phyloP scores from a whole-genome alignment of 2,888 invertebrate genomes.

The Noctua janthe region DNA sequence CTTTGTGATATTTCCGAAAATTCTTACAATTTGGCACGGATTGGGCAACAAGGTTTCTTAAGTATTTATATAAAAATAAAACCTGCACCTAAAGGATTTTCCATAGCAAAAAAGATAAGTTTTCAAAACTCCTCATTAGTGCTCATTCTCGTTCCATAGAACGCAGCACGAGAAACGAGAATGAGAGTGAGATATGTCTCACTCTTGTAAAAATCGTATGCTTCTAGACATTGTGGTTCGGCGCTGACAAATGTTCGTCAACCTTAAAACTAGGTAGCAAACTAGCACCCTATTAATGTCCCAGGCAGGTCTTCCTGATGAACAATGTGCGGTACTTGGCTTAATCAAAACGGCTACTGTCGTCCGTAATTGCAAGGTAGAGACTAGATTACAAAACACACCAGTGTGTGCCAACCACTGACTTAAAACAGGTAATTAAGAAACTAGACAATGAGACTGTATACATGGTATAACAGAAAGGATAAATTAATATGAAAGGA shows the following conservation, averaged over 20 bases:
- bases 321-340: conserved; percentile 51
- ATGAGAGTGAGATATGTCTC: not conserved
- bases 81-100: no score
- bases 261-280: conserved; percentile 30
- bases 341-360: conserved; percentile 46
- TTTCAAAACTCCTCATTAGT: not conserved
- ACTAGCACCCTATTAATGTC: conserved; percentile 42
- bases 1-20: no score
- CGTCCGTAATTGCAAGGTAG: conserved; percentile 47
- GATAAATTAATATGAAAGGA: no score
- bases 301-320: conserved; percentile 32
- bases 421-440: conserved; percentile 45
- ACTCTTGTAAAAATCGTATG: not conserved
- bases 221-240: not conserved
- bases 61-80: no score
- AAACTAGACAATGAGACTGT: conserved; percentile 20
- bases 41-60: no score
- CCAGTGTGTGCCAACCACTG: conserved; percentile 21
- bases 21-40: no score
- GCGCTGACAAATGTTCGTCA: not conserved
- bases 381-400: conserved; percentile 39
- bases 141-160: not conserved
- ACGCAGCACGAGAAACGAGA: no score
- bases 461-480: not conserved
- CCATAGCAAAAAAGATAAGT: no score